Percentiles rank a stretch among this genome's conserved stretches.
phyloP scores from a whole-genome alignment of 2,888 invertebrate species.

The Agriopis marginaria region DNA sequence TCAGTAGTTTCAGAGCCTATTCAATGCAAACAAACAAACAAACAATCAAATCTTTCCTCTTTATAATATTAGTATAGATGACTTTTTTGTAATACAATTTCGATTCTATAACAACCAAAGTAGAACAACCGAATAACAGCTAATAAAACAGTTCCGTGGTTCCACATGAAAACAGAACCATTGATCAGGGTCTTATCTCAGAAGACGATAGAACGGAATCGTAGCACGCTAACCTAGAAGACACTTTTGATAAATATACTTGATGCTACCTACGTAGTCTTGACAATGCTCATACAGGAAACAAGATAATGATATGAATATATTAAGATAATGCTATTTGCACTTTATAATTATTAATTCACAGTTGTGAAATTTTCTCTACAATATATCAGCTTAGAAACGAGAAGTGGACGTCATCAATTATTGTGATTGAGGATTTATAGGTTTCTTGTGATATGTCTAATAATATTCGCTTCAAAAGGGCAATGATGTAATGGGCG shows the following conservation, averaged over 20 bases:
- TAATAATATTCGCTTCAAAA: slow-evolving; percentile 12
- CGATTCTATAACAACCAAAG: not conserved
- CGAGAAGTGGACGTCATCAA: not conserved
- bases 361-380: not conserved
- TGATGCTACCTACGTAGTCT: slow-evolving; percentile 7
- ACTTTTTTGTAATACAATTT: too few species aligned
- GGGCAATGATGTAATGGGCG: slow-evolving; percentile 32
- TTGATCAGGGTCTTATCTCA: slow-evolving; percentile 19
- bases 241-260: slow-evolving; percentile 18
- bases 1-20: too few species aligned
- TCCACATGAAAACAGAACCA: slow-evolving; percentile 13
- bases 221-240: slow-evolving; percentile 28
- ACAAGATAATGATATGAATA: slow-evolving; percentile 27
- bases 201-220: slow-evolving; percentile 15
- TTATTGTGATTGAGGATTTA: not conserved
- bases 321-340: slow-evolving; percentile 10
- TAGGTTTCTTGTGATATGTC: slow-evolving; percentile 3
- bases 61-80: too few species aligned
- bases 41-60: too few species aligned
- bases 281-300: slow-evolving; percentile 26
- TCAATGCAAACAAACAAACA: too few species aligned
- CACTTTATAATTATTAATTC: not conserved
- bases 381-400: not conserved
- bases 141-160: slow-evolving; percentile 12
- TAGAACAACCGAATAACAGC: not conserved